These are phyloP conservation scores for Oegoconia quadripuncta DNA, from an alignment of 2,888 invertebrate genomes.

Conservation along the genomic window DNA sequence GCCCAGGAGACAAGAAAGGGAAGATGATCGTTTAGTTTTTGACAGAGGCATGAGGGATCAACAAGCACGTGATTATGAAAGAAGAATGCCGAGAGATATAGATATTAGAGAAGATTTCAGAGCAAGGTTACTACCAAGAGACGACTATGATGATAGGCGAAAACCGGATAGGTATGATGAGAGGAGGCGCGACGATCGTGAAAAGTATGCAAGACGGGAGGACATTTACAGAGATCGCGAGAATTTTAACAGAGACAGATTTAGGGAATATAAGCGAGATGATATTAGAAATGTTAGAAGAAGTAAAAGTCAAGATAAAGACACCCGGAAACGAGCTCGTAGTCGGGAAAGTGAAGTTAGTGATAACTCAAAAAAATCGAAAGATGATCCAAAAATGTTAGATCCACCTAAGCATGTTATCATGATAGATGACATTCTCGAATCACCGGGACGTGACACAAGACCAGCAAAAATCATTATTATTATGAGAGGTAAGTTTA, in stretches of 20 bases:
- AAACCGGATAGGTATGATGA: constrained; percentile 34
- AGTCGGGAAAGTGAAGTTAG: constrained; percentile 52
- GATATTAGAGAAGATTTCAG: constrained; percentile 14
- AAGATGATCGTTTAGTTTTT: constrained; percentile 7
- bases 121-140: constrained; percentile 20
- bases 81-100: constrained; percentile 28
- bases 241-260: constrained; percentile 28
- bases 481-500: constrained; percentile 84
- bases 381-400: constrained; percentile 24
- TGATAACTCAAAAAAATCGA: constrained; percentile 40
- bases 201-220: constrained; percentile 25
- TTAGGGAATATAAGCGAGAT: constrained; percentile 28
- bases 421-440: constrained; percentile 90
- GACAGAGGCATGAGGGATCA: constrained; percentile 32
- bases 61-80: constrained; percentile 19
- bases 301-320: constrained; percentile 55
- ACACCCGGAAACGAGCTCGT: constrained; percentile 51
- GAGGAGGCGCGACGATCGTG: constrained; percentile 41
- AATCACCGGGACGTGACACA: constrained; percentile 87
- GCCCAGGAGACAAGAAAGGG: constrained; percentile 35
- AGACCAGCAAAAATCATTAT: constrained; percentile 91
- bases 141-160: constrained; percentile 29
- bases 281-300: constrained; percentile 28
- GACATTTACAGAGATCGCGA: constrained; percentile 19
- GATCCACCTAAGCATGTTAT: constrained; percentile 61